Evolutionary conservation across 1,140 invertebrate genomes (phyloP).

Genomic region (Rhagoletis zephyria): DNA sequence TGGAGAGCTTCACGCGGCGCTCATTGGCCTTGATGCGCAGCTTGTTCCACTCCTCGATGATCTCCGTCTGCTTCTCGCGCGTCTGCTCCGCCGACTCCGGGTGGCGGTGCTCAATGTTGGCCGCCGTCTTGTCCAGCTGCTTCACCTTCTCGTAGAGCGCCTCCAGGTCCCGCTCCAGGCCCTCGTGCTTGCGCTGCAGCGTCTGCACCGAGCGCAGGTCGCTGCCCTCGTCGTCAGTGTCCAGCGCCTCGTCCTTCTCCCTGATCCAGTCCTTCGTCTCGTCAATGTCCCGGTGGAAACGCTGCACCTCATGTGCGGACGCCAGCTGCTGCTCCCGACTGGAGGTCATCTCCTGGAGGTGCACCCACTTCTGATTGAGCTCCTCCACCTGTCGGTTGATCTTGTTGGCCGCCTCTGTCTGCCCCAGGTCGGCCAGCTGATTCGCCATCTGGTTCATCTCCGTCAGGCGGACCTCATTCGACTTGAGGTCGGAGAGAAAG

Average conservation of each 20-base stretch:
- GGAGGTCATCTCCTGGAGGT: constrained; percentile 89
- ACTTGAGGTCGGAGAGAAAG: constrained; percentile 96
- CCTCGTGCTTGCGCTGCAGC: constrained; percentile 97
- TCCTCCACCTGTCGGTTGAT: constrained; percentile 98
- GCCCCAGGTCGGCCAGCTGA: constrained; percentile 94
- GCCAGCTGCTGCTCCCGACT: constrained; percentile 95
- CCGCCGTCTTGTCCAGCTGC: constrained; percentile 95
- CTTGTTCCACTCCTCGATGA: constrained; percentile 98
- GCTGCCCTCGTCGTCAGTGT: constrained; percentile 96
- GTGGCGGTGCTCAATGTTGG: constrained; percentile 94
- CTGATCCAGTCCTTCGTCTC: constrained; percentile 99
- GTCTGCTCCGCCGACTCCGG: constrained; percentile 98
- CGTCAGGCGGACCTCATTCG: constrained; percentile 95
- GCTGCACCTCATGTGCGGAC: constrained; percentile 98
- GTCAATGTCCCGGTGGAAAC: constrained; percentile 98
- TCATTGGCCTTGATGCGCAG: constrained; percentile 95
- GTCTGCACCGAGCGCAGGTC: constrained; percentile 97
- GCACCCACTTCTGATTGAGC: constrained; percentile 94
- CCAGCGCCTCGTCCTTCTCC: constrained; percentile 97
- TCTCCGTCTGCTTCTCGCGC: constrained; percentile 96
- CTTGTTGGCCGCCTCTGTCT: constrained; percentile 97
- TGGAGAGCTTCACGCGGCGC: constrained; percentile 95
- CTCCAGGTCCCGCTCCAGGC: constrained; percentile 95
- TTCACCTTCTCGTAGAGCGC: constrained; percentile 98
- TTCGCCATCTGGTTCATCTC: constrained; percentile 98